A percentile compares a stretch with the other conserved stretches of the same genome.
These are phyloP conservation scores for Temnothorax rugatulus DNA, from an alignment of 2,888 invertebrate species.

Conservation along the genomic window DNA sequence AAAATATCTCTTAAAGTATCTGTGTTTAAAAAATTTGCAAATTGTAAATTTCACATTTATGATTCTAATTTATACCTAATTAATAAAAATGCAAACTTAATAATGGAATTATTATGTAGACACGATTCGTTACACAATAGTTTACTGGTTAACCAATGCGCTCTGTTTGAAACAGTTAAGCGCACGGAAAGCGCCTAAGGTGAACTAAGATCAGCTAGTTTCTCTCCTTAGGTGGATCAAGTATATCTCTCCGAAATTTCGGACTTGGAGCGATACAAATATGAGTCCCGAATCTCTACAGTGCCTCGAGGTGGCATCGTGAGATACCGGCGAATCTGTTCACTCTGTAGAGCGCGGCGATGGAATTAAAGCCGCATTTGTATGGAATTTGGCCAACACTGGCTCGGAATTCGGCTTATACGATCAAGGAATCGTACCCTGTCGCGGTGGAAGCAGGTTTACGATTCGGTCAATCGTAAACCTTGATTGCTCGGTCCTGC, in stretches of 20 bases:
- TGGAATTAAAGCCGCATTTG: constrained; percentile 66
- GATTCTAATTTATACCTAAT: neutral
- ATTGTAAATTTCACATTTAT: too few relatives aligned
- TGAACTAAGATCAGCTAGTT: constrained; percentile 40
- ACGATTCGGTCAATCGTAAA: constrained; percentile 77
- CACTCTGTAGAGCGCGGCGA: neutral
- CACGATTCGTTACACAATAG: constrained; percentile 24
- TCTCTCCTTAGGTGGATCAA: constrained; percentile 13
- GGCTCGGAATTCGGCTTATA: constrained; percentile 48
- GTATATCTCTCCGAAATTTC: constrained; percentile 51
- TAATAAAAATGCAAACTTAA: neutral
- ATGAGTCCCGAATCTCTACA: constrained; percentile 32
- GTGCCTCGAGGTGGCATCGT: constrained; percentile 47
- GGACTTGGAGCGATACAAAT: constrained; percentile 43
- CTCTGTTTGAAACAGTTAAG: constrained; percentile 34
- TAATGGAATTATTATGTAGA: neutral
- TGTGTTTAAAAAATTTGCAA: neutral
- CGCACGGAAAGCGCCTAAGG: constrained; percentile 27
- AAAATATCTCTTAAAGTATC: neutral
- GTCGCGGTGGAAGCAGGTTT: constrained; percentile 63
- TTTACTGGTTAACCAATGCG: constrained; percentile 45
- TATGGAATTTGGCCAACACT: constrained; percentile 62
- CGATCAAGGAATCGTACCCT: constrained; percentile 68
- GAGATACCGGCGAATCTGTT: constrained; percentile 34
- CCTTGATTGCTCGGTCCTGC: constrained; percentile 62